Evolutionary conservation across 2,888 invertebrate genomes (phyloP), one percentile per base, ranked within the genome.

Genomic region (Dicranocentrus wangi): DNA sequence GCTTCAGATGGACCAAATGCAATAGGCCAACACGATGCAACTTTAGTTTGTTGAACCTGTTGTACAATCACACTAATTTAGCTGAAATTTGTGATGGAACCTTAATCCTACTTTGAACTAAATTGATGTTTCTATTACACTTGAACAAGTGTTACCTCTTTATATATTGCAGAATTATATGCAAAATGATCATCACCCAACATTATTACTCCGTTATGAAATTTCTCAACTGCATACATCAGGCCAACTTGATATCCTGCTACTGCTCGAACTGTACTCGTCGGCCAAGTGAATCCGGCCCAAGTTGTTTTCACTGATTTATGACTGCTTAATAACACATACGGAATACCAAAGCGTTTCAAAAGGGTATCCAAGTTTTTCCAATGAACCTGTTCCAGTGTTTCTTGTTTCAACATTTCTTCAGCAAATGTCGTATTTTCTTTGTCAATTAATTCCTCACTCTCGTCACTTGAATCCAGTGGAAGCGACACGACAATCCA

Each of bases 401-500:
- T 25, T 10, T 39, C 55, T 17, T 15, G 43, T 3, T 23, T 75
- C 32, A 1, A 21, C 13, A 66, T 17, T 15, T 32, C 15, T n/a
- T 51, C 23, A 1, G 32, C 55, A 75, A 75, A 60, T 15, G 47
- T 77, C 1, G 15, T 27, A 5, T 39, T 51, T 2, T 5, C 25
- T 3, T 13, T 5, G 3, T 3, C 13, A 0, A 65, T 19, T 0
- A 42, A 3, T 39, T 75, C 10, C 1, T 65, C 27, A 25, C 47
- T 17, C 1, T 28, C 15, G 0, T 15, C 58, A 7, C 58, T 32
- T 1, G 17, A 55, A 43, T 58, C n/a, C 17, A 68, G 25, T 1
- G 69, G 69, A 21, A 77, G 69, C 2, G 53, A 42, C 2, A 83
- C 73, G 17, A 83, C 65, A 21, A 83, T 47, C 83, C 83, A 83